phyloP scores from a whole-genome alignment of 2,113 vertebrate genomes.

The Cyprinodon tularosa region DNA sequence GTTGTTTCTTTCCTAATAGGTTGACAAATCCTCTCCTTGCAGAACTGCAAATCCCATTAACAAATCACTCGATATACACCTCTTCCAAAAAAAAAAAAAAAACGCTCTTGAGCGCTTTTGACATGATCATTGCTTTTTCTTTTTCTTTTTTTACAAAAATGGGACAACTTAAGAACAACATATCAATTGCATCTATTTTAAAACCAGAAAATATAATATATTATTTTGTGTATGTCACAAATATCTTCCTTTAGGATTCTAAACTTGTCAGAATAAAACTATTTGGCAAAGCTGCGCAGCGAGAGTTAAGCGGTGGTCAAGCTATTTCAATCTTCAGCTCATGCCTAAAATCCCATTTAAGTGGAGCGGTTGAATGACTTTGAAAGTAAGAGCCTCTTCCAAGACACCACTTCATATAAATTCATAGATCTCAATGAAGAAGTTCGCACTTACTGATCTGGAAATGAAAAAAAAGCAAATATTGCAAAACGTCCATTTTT shows the following conservation, averaged over 20 bases:
- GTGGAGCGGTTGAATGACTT: slow-evolving; percentile 19
- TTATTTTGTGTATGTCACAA: background rate
- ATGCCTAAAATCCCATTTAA: slow-evolving; percentile 49
- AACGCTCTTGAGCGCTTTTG: slow-evolving; percentile 81
- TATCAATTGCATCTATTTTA: background rate
- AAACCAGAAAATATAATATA: background rate
- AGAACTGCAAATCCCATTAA: slow-evolving; percentile 95
- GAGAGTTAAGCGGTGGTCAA: slow-evolving; percentile 42
- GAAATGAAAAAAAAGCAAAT: background rate
- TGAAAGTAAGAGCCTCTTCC: slow-evolving; percentile 9
- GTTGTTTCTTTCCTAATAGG: slow-evolving; percentile 45
- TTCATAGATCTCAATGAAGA: slow-evolving; percentile 6
- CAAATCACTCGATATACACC: slow-evolving; percentile 90
- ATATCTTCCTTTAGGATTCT: background rate
- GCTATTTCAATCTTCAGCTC: slow-evolving; percentile 40
- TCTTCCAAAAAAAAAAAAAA: slow-evolving; percentile 77
- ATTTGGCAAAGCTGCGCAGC: slow-evolving; percentile 15
- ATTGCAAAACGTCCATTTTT: background rate
- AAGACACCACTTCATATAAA: slow-evolving; percentile 22
- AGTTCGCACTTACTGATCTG: slow-evolving; percentile 26
- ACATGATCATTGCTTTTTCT: slow-evolving; percentile 89
- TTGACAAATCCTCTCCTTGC: slow-evolving; percentile 82
- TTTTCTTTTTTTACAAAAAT: slow-evolving; percentile 62
- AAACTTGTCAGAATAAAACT: background rate
- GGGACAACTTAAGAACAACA: slow-evolving; percentile 78